Conservation (phyloP, 2,113 vertebrate genomes). For the Coturnix japonica region DNA sequence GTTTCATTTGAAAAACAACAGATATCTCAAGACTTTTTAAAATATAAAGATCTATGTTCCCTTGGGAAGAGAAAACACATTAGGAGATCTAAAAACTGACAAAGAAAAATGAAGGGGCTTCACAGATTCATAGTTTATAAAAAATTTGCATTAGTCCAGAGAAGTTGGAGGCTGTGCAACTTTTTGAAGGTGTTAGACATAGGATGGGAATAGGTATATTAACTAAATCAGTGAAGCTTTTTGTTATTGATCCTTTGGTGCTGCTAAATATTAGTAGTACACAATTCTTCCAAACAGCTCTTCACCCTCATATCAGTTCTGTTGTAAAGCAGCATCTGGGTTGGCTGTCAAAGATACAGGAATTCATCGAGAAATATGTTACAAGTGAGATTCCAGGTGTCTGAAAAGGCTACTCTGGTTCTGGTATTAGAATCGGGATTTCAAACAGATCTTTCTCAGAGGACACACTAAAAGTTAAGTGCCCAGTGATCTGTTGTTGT, state of each 20-base stretch:
- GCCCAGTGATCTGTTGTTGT: background rate
- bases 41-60: background rate
- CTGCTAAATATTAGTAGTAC: background rate
- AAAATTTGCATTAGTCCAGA: background rate
- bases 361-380: background rate
- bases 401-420: background rate
- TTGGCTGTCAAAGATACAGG: background rate
- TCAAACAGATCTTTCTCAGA: background rate
- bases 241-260: background rate
- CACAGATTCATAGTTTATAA: background rate
- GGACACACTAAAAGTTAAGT: background rate
- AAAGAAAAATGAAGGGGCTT: background rate
- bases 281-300: background rate
- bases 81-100: background rate
- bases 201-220: no score
- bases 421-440: background rate
- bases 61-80: background rate
- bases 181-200: background rate
- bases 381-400: accelerated
- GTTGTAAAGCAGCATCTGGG: background rate
- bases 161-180: background rate
- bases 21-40: background rate
- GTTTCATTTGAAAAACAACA: background rate
- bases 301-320: background rate
- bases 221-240: background rate